Evolutionary conservation across 2,888 invertebrate genomes (phyloP), one percentile per base, ranked within the genome.

Genomic region (Fragum whitleyi): DNA sequence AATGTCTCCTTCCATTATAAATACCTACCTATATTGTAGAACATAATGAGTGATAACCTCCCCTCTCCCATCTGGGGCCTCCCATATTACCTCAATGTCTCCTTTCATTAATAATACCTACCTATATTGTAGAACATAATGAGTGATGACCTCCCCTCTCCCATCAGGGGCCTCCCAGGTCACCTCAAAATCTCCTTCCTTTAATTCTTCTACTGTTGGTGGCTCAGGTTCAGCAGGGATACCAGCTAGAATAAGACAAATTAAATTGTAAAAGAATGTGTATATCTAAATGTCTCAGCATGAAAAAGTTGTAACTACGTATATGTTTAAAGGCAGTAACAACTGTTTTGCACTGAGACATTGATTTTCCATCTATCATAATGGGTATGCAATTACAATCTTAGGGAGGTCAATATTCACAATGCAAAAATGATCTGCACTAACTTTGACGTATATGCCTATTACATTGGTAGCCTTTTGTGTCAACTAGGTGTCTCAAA

Each of bases 91-190:
- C 29, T 87, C 87, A 83, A 83, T 86, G 21, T 86, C 86, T 73
- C 97, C 95, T 26, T 96, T 96, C 28, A 96, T 96, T 16, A 97
- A 95, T 75, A 47, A 14, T 9, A 42, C 65, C 74, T 68, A 91
- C 92, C 90, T 94, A 0, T 96, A 97, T 95, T 97, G 97, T 26
- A 98, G 94, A 53, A 96, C 95, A 93, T 98, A 98, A 72, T 95
- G 94, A 14, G 95, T 94, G 9, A 97, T 95, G n/a, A 96, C 95
- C 0, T 96, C 96, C 0, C 98, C 98, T 91, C 97, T 96, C 19
- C 96, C 96, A 83, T 95, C 95, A 0, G 97, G 96, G 14, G 96
- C 95, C 59, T 96, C 95, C 98, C 98, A 98, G 90, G 96, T 96
- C 0, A 97, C 96, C 32, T 87, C 87, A 83, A 83, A 87, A 21